Conservation (phyloP, 2,797 vertebrate genomes). For the Chelidonichthys spinosus region DNA sequence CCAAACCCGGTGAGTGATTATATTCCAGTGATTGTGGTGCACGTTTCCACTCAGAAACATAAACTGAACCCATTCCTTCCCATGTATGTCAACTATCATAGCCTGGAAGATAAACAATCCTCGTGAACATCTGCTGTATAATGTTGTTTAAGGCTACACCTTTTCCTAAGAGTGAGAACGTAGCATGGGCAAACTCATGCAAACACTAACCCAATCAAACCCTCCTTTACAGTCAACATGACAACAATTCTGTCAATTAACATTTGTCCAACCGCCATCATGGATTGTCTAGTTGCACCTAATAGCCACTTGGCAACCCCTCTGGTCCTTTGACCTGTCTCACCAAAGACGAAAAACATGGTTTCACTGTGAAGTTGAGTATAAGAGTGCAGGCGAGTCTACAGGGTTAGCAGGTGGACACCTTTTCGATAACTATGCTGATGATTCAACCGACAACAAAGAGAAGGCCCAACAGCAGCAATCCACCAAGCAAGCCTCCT, state of each 20-base stretch:
- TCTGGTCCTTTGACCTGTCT: background rate
- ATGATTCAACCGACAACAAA: no score
- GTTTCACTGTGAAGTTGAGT: background rate
- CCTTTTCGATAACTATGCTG: background rate
- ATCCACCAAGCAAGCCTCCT: no score
- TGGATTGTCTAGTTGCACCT: background rate
- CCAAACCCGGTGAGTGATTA: background rate
- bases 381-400: background rate
- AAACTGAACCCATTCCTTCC: background rate
- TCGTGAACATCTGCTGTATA: background rate
- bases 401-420: background rate
- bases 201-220: background rate
- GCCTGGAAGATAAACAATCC: background rate
- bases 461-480: background rate
- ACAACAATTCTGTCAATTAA: background rate
- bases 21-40: background rate
- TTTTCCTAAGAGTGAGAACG: constrained; percentile 1
- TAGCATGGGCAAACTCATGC: background rate
- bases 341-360: background rate
- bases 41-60: constrained; percentile 7
- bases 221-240: background rate
- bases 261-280: background rate
- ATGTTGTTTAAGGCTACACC: background rate
- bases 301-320: background rate
- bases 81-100: background rate